These are phyloP conservation scores for Torymus tubicola DNA, from an alignment of 2,888 invertebrate species.

Conservation along the genomic window DNA sequence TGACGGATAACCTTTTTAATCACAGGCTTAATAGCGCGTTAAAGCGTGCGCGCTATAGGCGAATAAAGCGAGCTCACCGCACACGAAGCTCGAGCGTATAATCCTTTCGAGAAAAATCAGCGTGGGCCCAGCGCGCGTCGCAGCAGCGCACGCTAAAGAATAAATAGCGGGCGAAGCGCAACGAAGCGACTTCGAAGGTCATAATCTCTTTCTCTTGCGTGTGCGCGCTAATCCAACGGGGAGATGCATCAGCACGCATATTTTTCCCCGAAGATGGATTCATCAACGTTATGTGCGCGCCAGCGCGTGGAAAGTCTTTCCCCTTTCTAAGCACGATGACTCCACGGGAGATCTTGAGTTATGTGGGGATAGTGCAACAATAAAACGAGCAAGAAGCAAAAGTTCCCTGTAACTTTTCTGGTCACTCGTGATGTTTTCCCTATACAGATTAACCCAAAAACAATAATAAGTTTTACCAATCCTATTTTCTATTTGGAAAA, in stretches of 20 bases:
- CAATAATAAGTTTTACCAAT: too few relatives aligned
- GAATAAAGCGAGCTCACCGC: conserved; percentile 20
- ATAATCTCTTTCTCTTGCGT: too few relatives aligned
- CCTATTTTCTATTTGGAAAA: not conserved
- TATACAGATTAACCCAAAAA: too few relatives aligned
- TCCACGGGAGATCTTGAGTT: conserved; percentile 16
- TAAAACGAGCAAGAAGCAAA: conserved; percentile 3
- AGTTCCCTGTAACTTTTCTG: not conserved
- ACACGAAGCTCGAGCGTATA: conserved; percentile 33
- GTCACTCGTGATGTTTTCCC: too few relatives aligned
- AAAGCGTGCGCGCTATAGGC: conserved; percentile 1
- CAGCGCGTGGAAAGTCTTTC: not conserved
- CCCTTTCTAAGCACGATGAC: not conserved
- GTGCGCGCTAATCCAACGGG: conserved; percentile 14
- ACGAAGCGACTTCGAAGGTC: too few relatives aligned
- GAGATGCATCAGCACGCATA: conserved; percentile 16
- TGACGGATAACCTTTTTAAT: conserved; percentile 45
- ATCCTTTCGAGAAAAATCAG: conserved; percentile 11
- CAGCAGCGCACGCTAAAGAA: not conserved
- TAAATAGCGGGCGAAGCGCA: not conserved
- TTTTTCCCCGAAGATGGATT: conserved; percentile 33
- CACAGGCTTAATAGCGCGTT: conserved; percentile 34
- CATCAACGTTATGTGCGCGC: conserved; percentile 1
- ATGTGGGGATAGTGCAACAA: conserved; percentile 1
- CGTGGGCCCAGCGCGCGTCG: not conserved